phyloP scores from a whole-genome alignment of 2,888 invertebrate species.

The Strigamia crassipes region DNA sequence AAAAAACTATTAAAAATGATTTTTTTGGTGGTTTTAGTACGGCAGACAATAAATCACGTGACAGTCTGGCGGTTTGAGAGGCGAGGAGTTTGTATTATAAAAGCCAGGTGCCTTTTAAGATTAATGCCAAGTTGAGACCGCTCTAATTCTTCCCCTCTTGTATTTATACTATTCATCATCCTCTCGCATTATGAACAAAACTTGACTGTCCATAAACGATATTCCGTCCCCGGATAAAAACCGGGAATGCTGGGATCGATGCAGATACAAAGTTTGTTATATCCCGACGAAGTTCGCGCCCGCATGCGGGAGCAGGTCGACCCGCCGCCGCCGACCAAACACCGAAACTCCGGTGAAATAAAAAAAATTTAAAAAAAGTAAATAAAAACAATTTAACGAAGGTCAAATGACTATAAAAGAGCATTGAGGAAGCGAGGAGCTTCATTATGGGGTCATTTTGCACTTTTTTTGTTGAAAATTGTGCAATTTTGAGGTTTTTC shows the following conservation, averaged over 20 bases:
- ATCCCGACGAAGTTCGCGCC: too few relatives aligned
- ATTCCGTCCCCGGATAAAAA: too few relatives aligned
- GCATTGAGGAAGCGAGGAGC: not conserved
- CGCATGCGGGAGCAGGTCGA: too few relatives aligned
- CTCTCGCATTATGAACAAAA: too few relatives aligned
- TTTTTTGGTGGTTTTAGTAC: not conserved
- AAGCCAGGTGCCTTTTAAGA: conserved; percentile 26
- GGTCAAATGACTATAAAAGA: not conserved
- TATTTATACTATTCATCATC: not conserved
- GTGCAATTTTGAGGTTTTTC: not conserved
- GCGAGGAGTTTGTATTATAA: not conserved
- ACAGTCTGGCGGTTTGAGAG: not conserved
- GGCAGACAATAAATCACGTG: conserved; percentile 4
- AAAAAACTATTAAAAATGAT: too few relatives aligned
- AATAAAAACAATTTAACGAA: not conserved
- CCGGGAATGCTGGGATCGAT: too few relatives aligned
- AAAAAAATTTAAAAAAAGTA: too few relatives aligned
- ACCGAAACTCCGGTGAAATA: too few relatives aligned
- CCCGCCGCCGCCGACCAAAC: too few relatives aligned
- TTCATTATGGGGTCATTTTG: not conserved
- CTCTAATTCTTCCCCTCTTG: conserved; percentile 3
- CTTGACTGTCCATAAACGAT: too few relatives aligned
- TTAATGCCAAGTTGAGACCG: conserved; percentile 1
- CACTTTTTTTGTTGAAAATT: not conserved
- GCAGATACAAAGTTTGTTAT: too few relatives aligned